Percentiles rank a stretch among this genome's conserved stretches.
Evolutionary conservation across 2,797 vertebrate species (phyloP).

Genomic region (Trematomus bernacchii): DNA sequence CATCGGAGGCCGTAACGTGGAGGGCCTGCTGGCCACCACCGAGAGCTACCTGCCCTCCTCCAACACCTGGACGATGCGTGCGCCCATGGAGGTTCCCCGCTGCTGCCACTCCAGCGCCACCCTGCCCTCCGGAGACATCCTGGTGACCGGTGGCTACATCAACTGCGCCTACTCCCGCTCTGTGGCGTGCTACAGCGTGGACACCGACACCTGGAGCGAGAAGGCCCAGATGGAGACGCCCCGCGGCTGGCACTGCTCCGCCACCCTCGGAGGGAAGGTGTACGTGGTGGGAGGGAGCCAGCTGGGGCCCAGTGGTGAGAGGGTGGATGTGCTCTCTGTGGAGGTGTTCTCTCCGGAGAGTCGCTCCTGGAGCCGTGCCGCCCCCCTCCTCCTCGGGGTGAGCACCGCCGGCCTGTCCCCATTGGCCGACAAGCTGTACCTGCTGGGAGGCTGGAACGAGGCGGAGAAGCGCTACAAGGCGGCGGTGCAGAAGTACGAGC

Average conservation of each 20-base stretch:
- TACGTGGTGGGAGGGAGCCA: conserved; percentile 90
- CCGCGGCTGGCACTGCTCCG: conserved; percentile 89
- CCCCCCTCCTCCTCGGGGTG: conserved; percentile 84
- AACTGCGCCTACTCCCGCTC: conserved; percentile 90
- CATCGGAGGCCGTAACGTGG: conserved; percentile 87
- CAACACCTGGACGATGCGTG: conserved; percentile 89
- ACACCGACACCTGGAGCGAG: conserved; percentile 84
- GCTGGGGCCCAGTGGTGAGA: conserved; percentile 85
- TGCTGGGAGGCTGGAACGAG: conserved; percentile 91
- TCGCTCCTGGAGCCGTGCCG: conserved; percentile 80
- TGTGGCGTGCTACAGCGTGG: conserved; percentile 82
- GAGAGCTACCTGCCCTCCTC: conserved; percentile 89
- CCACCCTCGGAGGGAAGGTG: conserved; percentile 75
- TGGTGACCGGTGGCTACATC: conserved; percentile 88
- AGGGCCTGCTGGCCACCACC: conserved; percentile 84
- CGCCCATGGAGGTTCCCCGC: conserved; percentile 86
- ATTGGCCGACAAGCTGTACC: conserved; percentile 80
- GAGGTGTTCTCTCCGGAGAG: conserved; percentile 85
- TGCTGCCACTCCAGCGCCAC: conserved; percentile 89
- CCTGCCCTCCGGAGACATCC: conserved; percentile 84
- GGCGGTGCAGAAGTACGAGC: conserved; percentile 85
- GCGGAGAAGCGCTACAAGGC: conserved; percentile 89
- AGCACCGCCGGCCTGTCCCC: conserved; percentile 88
- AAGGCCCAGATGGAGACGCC: conserved; percentile 82
- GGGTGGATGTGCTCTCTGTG: conserved; percentile 85